phyloP scores from a whole-genome alignment of 2,888 invertebrate species.

The Charanyca ferruginea region DNA sequence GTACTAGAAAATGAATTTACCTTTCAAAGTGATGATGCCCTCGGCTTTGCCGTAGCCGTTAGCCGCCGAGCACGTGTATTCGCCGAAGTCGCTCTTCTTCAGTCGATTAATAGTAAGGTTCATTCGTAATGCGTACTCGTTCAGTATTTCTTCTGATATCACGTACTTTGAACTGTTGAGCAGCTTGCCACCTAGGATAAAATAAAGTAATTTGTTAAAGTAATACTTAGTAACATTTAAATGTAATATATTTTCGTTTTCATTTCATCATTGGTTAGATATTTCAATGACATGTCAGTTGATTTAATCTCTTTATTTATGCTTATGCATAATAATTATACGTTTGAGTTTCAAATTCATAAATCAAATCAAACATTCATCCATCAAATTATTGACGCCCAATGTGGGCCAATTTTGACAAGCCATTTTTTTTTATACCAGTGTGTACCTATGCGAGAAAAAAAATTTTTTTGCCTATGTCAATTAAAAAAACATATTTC shows the following conservation, averaged over 20 bases:
- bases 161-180: constrained; percentile 94
- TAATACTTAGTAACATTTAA: not conserved
- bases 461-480: no score
- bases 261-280: not conserved
- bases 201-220: constrained; percentile 3
- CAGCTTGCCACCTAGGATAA: constrained; percentile 92
- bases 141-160: constrained; percentile 93
- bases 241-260: not conserved
- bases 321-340: not conserved
- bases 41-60: constrained; percentile 96
- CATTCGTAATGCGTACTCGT: constrained; percentile 95
- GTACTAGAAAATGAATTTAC: constrained; percentile 83
- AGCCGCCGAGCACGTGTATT: constrained; percentile 94
- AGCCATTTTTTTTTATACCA: not conserved
- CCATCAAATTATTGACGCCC: constrained; percentile 9
- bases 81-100: constrained; percentile 94
- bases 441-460: no score
- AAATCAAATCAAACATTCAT: not conserved
- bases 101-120: constrained; percentile 95
- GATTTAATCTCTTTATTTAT: not conserved
- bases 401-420: not conserved
- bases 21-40: constrained; percentile 94
- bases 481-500: not conserved
- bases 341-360: not conserved
- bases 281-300: not conserved